A percentile compares a stretch with the other conserved stretches of the same genome.
Conservation (phyloP, 2,888 invertebrate genomes). For the Cryptus viduatorius region DNA sequence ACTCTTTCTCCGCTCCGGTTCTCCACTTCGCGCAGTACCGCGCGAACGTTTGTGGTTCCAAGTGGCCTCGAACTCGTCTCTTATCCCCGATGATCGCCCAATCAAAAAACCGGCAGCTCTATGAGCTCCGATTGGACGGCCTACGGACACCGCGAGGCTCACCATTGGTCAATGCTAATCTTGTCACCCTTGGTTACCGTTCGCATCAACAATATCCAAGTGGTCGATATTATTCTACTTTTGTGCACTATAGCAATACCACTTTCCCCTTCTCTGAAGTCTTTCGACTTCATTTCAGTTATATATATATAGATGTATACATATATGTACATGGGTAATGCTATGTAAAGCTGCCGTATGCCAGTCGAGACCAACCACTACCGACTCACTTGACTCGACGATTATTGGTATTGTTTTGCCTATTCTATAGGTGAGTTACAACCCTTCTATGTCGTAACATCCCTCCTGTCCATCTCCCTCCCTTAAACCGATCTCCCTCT, state of each 20-base stretch:
- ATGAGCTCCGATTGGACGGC: constrained; percentile 78
- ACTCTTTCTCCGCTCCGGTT: constrained; percentile 58
- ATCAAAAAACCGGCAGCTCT: constrained; percentile 82
- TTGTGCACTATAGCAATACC: constrained; percentile 60
- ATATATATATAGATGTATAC: background rate
- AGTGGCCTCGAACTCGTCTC: constrained; percentile 82
- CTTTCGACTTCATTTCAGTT: constrained; percentile 5
- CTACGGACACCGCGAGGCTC: constrained; percentile 80
- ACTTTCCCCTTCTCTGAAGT: constrained; percentile 38
- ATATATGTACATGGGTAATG: background rate
- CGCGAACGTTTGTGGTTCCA: constrained; percentile 80
- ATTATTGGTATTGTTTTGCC: constrained; percentile 10
- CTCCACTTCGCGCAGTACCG: constrained; percentile 78
- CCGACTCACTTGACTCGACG: constrained; percentile 6
- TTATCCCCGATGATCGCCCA: constrained; percentile 83
- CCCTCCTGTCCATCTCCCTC: background rate
- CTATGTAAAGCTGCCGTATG: background rate
- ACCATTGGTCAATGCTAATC: constrained; percentile 80
- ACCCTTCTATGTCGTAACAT: background rate
- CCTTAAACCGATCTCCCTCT: constrained; percentile 4
- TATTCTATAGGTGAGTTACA: constrained; percentile 19
- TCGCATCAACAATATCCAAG: constrained; percentile 82
- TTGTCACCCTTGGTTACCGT: constrained; percentile 83
- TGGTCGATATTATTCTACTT: constrained; percentile 82
- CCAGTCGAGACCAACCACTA: background rate